Percentiles rank a stretch among this genome's conserved stretches.
These are phyloP conservation scores for Meloidogyne hapla DNA, from an alignment of 1,140 invertebrate species.

Conservation along the genomic window DNA sequence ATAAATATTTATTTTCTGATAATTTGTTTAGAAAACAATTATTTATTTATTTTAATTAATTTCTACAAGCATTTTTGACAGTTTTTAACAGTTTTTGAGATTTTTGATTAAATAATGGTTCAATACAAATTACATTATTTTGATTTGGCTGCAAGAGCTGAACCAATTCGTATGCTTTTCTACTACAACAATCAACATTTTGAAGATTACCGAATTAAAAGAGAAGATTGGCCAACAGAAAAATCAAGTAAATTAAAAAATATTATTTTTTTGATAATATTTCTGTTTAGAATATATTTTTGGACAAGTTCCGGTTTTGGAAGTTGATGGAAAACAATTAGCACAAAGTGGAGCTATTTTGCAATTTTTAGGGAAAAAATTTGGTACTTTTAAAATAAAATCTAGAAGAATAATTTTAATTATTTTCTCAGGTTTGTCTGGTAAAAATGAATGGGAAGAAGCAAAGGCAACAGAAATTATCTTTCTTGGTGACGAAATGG, in stretches of 20 bases:
- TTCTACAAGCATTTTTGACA: too few relatives aligned
- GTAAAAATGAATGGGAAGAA: slow-evolving; percentile 19
- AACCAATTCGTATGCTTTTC: slow-evolving; percentile 34
- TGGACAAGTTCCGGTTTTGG: slow-evolving; percentile 58
- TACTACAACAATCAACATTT: slow-evolving; percentile 30
- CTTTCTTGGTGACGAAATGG: background rate
- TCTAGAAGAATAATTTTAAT: too few relatives aligned
- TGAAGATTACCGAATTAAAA: slow-evolving; percentile 31
- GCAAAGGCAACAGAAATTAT: slow-evolving; percentile 19
- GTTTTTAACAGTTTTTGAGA: background rate
- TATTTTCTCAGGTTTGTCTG: slow-evolving; percentile 16
- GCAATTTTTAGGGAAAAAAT: slow-evolving; percentile 58
- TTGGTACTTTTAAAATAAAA: slow-evolving; percentile 42
- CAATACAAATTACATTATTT: slow-evolving; percentile 40
- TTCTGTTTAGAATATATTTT: slow-evolving; percentile 49
- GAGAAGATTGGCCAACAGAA: slow-evolving; percentile 25
- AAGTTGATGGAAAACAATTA: slow-evolving; percentile 59
- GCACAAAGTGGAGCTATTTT: slow-evolving; percentile 53
- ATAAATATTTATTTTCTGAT: too few relatives aligned
- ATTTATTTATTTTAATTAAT: too few relatives aligned
- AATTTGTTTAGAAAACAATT: too few relatives aligned
- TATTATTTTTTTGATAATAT: too few relatives aligned
- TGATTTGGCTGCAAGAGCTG: slow-evolving; percentile 24
- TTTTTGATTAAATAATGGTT: slow-evolving; percentile 25
- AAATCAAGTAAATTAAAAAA: slow-evolving; percentile 32